Percentiles rank a stretch among this genome's conserved stretches.
Evolutionary conservation across 2,797 vertebrate species (phyloP).

Genomic region (Buceros bicornis): DNA sequence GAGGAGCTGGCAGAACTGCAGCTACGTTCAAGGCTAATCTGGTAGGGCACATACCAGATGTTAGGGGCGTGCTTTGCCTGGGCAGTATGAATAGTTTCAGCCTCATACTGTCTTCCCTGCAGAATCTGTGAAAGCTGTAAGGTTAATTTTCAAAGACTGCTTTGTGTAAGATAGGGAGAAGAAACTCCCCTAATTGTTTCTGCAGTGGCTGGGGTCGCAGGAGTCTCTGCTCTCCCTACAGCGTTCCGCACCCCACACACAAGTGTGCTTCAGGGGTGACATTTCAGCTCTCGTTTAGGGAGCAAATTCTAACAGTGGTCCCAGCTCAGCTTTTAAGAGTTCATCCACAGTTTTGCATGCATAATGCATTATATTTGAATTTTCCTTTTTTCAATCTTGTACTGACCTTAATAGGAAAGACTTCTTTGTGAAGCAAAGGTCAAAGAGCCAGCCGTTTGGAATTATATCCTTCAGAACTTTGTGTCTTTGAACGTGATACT

Average conservation of each 20-base stretch:
- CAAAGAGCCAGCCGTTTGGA: neutral
- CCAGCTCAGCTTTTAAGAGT: neutral
- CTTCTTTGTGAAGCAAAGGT: neutral
- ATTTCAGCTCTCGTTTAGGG: neutral
- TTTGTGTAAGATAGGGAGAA: neutral
- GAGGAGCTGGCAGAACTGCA: slow-evolving; percentile 64
- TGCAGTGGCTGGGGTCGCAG: neutral
- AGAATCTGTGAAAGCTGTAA: neutral
- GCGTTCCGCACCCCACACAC: neutral
- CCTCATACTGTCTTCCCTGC: neutral
- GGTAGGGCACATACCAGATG: slow-evolving; percentile 74
- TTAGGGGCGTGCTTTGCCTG: slow-evolving; percentile 30
- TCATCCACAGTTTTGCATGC: neutral
- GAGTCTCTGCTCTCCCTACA: neutral
- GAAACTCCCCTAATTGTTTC: neutral
- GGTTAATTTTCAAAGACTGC: neutral
- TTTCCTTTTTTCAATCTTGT: neutral
- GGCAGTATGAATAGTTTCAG: neutral
- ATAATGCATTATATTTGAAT: neutral
- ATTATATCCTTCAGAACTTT: neutral
- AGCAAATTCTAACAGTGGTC: neutral
- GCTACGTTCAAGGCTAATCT: slow-evolving; percentile 70
- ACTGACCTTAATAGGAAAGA: neutral
- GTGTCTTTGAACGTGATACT: neutral
- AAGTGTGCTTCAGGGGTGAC: neutral